phyloP scores from a whole-genome alignment of 2,888 invertebrate species.

The Piscicola geometra region DNA sequence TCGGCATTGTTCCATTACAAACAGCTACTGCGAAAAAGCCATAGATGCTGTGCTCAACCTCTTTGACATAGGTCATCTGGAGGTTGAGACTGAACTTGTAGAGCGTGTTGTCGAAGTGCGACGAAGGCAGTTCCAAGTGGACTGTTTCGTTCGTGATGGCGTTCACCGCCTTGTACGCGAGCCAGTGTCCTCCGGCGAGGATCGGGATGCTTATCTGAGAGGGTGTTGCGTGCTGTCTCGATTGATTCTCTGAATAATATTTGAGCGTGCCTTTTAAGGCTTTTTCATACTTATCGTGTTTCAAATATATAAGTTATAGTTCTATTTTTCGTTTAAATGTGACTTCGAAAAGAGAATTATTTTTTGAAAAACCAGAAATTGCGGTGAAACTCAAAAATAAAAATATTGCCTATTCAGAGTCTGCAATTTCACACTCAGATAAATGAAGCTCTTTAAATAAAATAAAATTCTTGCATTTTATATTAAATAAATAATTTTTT shows the following conservation, averaged over 20 bases:
- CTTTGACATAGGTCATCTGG: neutral
- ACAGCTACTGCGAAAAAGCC: constrained; percentile 15
- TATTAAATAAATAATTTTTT: too few relatives aligned
- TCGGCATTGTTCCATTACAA: constrained; percentile 12
- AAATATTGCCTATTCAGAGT: too few relatives aligned
- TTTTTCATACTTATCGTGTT: too few relatives aligned
- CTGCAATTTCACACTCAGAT: too few relatives aligned
- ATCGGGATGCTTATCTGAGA: constrained; percentile 20
- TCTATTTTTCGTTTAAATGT: too few relatives aligned
- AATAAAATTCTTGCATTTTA: too few relatives aligned
- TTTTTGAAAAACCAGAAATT: too few relatives aligned
- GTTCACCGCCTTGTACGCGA: neutral
- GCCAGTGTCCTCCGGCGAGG: constrained; percentile 12
- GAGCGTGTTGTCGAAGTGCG: constrained; percentile 20
- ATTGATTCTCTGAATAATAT: neutral
- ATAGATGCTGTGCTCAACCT: neutral
- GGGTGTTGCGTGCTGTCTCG: neutral
- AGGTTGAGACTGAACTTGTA: constrained; percentile 12
- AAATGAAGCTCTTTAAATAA: too few relatives aligned
- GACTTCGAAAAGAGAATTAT: too few relatives aligned
- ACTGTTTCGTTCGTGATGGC: neutral
- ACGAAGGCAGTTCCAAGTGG: neutral
- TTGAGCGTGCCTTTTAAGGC: too few relatives aligned
- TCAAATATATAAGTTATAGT: too few relatives aligned
- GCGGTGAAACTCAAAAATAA: too few relatives aligned